A percentile compares a stretch with the other conserved stretches of the same genome.
Evolutionary conservation across 2,113 vertebrate species (phyloP).

Genomic region (Tapirus terrestris): DNA sequence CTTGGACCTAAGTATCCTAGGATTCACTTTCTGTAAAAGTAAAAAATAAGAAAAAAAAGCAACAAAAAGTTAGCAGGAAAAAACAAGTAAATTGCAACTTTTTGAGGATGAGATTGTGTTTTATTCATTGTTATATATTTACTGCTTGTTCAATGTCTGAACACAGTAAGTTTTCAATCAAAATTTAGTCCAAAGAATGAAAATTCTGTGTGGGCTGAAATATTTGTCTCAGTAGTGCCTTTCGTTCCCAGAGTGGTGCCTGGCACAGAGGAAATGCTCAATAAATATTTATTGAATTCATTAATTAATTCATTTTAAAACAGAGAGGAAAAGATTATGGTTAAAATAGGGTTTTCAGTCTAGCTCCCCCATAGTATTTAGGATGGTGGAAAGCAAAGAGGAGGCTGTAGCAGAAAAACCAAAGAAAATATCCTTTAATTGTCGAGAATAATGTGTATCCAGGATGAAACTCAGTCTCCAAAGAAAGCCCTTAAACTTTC

Average conservation of each 20-base stretch:
- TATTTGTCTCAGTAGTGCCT: not conserved
- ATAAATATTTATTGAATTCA: not conserved
- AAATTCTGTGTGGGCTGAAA: not conserved
- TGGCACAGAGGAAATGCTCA: not conserved
- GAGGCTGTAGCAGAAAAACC: not conserved
- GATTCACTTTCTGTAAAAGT: slow-evolving; percentile 3
- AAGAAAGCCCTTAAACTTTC: not conserved
- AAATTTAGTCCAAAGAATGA: not conserved
- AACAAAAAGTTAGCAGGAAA: not conserved
- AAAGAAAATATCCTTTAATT: not conserved
- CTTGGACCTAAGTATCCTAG: not conserved
- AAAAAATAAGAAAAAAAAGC: not conserved
- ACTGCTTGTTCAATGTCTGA: not conserved
- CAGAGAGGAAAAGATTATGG: not conserved
- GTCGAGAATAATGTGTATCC: not conserved
- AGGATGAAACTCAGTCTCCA: not conserved
- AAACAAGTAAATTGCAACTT: not conserved
- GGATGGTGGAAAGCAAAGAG: not conserved
- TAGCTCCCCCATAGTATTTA: not conserved
- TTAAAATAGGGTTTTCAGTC: not conserved
- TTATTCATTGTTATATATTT: not conserved
- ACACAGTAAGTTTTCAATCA: not conserved
- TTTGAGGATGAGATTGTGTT: not conserved
- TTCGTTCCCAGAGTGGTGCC: not conserved
- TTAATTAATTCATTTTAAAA: not conserved